Conservation (phyloP, 2,797 vertebrate genomes). For the Monodelphis domestica region DNA sequence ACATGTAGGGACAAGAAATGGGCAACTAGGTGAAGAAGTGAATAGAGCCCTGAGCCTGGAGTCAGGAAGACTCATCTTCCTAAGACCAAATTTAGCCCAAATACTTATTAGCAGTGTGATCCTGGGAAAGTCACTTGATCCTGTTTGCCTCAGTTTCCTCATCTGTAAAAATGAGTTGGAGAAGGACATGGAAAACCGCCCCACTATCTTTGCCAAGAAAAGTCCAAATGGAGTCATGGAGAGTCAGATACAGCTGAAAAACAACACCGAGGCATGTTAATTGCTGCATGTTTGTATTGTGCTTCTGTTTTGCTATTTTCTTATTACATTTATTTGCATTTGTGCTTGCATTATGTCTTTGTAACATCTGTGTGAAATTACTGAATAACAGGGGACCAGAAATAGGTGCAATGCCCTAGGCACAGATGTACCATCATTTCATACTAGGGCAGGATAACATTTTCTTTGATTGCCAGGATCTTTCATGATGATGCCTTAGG, state of each 20-base stretch:
- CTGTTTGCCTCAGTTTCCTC: neutral
- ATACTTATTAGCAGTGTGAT: neutral
- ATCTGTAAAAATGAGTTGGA: neutral
- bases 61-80: neutral
- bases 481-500: neutral
- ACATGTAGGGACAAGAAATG: neutral
- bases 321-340: too few relatives aligned
- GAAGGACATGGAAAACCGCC: neutral
- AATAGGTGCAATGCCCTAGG: neutral
- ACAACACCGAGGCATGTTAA: too few relatives aligned
- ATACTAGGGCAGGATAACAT: neutral
- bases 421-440: neutral
- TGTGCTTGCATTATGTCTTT: too few relatives aligned
- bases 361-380: too few relatives aligned
- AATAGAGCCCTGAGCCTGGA: neutral
- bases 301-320: too few relatives aligned
- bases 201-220: neutral
- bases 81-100: neutral
- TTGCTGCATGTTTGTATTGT: too few relatives aligned
- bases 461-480: neutral
- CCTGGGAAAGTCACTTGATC: neutral
- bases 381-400: neutral
- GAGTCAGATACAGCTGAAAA: neutral
- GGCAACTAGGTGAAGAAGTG: too few relatives aligned
- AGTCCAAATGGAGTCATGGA: neutral